Evolutionary conservation across 2,113 vertebrate genomes (phyloP).

Genomic region (Antidorcas marsupialis): DNA sequence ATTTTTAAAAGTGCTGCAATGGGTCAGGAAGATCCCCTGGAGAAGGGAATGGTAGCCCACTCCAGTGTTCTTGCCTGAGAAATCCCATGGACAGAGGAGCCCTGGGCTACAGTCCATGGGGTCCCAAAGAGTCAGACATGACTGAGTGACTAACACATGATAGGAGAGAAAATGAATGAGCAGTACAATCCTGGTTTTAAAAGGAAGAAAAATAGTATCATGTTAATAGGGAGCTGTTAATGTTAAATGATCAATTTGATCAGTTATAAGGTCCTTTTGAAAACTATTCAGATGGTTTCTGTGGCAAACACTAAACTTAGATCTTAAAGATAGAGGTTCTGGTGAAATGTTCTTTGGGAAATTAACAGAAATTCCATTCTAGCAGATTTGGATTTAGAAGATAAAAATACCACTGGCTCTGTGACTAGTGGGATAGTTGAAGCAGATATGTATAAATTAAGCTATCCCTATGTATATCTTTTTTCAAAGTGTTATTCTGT

Average conservation of each 20-base stretch:
- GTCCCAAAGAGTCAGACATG: background rate
- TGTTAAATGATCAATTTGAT: background rate
- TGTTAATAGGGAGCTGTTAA: background rate
- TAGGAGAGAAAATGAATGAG: conserved; percentile 12
- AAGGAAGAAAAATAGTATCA: background rate
- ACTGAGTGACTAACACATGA: background rate
- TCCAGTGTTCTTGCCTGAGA: background rate
- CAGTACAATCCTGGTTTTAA: background rate
- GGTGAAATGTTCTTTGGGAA: conserved; percentile 11
- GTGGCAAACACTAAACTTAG: conserved; percentile 20
- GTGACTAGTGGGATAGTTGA: conserved; percentile 24
- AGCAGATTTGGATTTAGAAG: conserved; percentile 48
- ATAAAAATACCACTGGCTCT: conserved; percentile 57
- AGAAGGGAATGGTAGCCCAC: background rate
- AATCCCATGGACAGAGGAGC: background rate
- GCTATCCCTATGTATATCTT: conserved; percentile 34
- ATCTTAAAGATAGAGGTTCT: conserved; percentile 29
- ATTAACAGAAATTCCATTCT: conserved; percentile 46
- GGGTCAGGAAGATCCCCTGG: background rate
- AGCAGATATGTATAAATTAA: conserved; percentile 53
- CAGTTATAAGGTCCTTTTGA: background rate
- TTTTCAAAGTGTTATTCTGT: conserved; percentile 9
- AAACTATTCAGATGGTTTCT: conserved; percentile 7
- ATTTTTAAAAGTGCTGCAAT: background rate
- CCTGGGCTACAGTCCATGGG: background rate